phyloP scores from a whole-genome alignment of 2,888 invertebrate species.

The Thalpophila matura region DNA sequence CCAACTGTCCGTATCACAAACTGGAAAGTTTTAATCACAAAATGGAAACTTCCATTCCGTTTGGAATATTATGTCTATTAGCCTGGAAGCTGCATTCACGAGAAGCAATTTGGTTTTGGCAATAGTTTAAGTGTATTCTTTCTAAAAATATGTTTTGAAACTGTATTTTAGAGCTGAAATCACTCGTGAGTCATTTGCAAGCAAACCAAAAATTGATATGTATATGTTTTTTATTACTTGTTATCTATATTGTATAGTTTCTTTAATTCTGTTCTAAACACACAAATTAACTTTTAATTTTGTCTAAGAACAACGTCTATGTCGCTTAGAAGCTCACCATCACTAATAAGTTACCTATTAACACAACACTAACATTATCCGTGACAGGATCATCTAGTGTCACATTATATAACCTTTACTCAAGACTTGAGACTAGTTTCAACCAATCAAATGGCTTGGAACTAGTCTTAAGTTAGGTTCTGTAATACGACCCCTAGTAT shows the following conservation, averaged over 20 bases:
- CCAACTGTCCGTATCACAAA: constrained; percentile 54
- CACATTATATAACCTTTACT: too few relatives aligned
- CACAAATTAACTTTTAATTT: too few relatives aligned
- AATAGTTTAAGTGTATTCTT: constrained; percentile 18
- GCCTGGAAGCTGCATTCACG: constrained; percentile 40
- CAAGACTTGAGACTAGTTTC: too few relatives aligned
- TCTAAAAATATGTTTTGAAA: constrained; percentile 8
- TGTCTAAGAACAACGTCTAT: too few relatives aligned
- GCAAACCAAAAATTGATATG: constrained; percentile 19
- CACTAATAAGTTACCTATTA: too few relatives aligned
- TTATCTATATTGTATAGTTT: constrained; percentile 29
- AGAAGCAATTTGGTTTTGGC: constrained; percentile 37
- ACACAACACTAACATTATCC: too few relatives aligned
- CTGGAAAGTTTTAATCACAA: constrained; percentile 64
- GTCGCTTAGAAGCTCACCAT: too few relatives aligned
- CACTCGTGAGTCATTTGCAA: background rate
- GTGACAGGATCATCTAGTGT: too few relatives aligned
- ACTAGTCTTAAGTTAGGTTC: too few relatives aligned
- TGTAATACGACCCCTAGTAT: too few relatives aligned
- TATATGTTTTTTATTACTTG: constrained; percentile 19
- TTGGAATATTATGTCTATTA: constrained; percentile 58
- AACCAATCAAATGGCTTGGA: too few relatives aligned
- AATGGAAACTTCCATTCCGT: constrained; percentile 58
- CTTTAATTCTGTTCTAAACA: too few relatives aligned
- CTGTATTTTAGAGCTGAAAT: constrained; percentile 9